These are phyloP conservation scores for Parazoanthus atlanticus DNA, from an alignment of 92 coral and sea anemone genomes.

Conservation along the genomic window DNA sequence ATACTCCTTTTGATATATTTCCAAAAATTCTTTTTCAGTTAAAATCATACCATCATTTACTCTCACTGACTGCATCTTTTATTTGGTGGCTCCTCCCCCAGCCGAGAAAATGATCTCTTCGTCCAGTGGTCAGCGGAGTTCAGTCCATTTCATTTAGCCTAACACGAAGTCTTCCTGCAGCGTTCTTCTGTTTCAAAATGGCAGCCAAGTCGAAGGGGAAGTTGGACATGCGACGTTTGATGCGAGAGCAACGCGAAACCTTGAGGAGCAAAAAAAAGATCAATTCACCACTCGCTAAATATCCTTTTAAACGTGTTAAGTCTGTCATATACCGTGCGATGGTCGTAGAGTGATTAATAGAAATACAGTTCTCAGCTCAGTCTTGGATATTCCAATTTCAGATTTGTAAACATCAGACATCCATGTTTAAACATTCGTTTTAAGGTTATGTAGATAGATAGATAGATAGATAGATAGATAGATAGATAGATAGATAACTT, in stretches of 20 bases:
- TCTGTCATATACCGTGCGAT: neutral
- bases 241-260: conserved; percentile 72
- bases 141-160: neutral
- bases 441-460: too few species aligned
- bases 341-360: neutral
- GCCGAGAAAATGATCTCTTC: neutral
- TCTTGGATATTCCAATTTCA: too few species aligned
- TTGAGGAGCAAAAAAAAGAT: conserved; percentile 76
- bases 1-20: conserved; percentile 46
- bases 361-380: neutral
- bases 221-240: conserved; percentile 82
- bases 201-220: conserved; percentile 72
- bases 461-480: too few species aligned
- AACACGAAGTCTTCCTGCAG: neutral
- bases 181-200: conserved; percentile 65
- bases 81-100: neutral
- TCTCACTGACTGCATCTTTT: neutral
- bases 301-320: conserved; percentile 60
- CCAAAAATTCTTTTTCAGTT: conserved; percentile 57
- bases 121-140: conserved; percentile 10
- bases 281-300: conserved; percentile 93
- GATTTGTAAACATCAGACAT: too few species aligned
- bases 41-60: neutral
- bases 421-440: too few species aligned
- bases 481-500: too few species aligned